Percentiles rank a stretch among this genome's conserved stretches.
Evolutionary conservation across 2,888 invertebrate species (phyloP).

Genomic region (Temnothorax ravouxi): DNA sequence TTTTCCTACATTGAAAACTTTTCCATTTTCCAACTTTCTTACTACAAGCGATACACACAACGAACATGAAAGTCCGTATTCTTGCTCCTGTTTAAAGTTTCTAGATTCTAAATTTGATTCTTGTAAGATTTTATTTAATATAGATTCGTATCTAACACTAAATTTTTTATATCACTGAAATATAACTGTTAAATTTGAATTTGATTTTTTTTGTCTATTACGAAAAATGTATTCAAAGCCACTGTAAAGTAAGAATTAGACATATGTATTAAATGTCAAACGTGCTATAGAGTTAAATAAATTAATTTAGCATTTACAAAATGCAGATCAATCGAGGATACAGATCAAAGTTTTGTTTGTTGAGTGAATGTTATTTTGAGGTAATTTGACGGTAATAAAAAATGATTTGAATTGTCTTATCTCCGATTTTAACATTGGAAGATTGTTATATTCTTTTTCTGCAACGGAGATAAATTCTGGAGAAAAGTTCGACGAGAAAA

Average conservation of each 20-base stretch:
- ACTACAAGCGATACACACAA: background rate
- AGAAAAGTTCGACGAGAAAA: slow-evolving; percentile 5
- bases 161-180: background rate
- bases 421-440: background rate
- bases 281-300: background rate
- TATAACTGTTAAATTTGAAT: background rate
- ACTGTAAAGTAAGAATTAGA: background rate
- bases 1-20: slow-evolving; percentile 12
- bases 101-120: background rate
- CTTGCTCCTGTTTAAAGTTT: background rate
- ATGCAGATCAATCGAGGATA: background rate
- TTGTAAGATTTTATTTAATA: background rate
- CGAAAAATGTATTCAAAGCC: background rate
- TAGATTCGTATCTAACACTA: background rate
- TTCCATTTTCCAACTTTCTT: slow-evolving; percentile 16
- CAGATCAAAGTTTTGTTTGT: background rate
- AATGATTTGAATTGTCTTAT: background rate
- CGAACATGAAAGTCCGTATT: background rate
- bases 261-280: background rate
- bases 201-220: background rate
- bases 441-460: background rate
- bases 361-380: background rate
- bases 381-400: background rate
- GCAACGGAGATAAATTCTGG: background rate
- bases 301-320: background rate